Base-by-base conservation (phyloP, 2,113 vertebrate species). In the Calidris pygmaea region DNA sequence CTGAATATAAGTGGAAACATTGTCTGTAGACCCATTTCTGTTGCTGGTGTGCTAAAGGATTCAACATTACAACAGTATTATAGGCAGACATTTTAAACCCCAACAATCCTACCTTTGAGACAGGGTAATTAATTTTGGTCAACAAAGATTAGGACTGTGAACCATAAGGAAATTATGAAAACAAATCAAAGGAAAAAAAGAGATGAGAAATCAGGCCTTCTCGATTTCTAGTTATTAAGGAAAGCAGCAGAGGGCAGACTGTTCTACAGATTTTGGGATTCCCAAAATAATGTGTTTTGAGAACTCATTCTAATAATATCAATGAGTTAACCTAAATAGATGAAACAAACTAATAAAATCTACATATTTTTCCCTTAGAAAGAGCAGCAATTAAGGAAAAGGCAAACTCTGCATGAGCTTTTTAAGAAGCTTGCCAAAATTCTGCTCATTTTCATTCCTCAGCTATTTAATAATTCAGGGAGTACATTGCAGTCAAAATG, bases 401-500 rank as follows among this genome's bases (percentile, higher is more conserved):
- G 81, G 77, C 72, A 93, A 95, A 85, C 50, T 72, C 66, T 95
- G 71, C 84, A 89, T 56, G 55, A 85, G 85, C 37, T 86, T 93
- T 89, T 88, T 63, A 90, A 87, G 80, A 85, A 6, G 70, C 37
- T 37, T 95, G 93, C 92, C 89, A 95, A 96, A 95, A 85, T 91
- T 84, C 85, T 73, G 62, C 59, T 95, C 79, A 84, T 85, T 96
- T 93, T 90, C 47, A 85, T 80, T 96, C 65, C 90, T 94, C 73
- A 85, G 74, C 53, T 97, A 84, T 94, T 97, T 91, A 97, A 95
- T 96, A 96, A 97, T 97, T 97, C 90, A 95, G 74, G 47, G 41
- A 72, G 87, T 65, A 85, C 75, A 67, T 2, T 77, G 81, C 73
- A 95, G 93, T 87, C 48, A 74, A 94, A 95, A 93, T 9, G 84